Evolutionary conservation across 2,888 invertebrate species (phyloP).

Genomic region (Metallyticus violacea): DNA sequence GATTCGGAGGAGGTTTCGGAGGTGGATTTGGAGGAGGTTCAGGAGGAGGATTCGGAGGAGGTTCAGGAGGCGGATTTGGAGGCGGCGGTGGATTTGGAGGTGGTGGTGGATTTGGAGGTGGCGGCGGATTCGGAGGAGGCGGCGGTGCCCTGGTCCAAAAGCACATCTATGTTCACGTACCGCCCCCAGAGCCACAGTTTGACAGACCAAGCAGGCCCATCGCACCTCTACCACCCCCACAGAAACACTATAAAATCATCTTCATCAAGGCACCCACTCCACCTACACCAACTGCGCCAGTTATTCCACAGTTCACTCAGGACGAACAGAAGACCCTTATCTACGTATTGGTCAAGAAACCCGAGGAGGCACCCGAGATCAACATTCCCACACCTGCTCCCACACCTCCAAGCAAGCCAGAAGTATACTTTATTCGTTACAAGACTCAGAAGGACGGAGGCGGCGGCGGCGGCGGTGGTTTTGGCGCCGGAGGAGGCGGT

Average conservation of each 20-base stretch:
- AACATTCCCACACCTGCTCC: conserved; percentile 72
- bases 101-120: conserved; percentile 8
- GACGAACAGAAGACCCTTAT: conserved; percentile 81
- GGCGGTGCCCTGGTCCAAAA: conserved; percentile 65
- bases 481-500: conserved; percentile 45
- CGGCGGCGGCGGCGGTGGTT: conserved; percentile 44
- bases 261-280: conserved; percentile 89
- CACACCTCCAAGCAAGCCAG: conserved; percentile 83
- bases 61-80: conserved; percentile 16
- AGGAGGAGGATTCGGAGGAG: conserved; percentile 14
- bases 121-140: conserved; percentile 17
- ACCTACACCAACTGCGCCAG: conserved; percentile 76
- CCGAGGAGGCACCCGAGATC: conserved; percentile 80
- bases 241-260: conserved; percentile 89
- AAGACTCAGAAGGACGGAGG: conserved; percentile 58
- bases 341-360: conserved; percentile 85
- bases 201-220: conserved; percentile 64
- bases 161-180: conserved; percentile 87
- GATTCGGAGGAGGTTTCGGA: conserved; percentile 42
- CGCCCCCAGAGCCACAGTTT: conserved; percentile 78
- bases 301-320: conserved; percentile 75
- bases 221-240: conserved; percentile 65
- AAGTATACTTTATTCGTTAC: conserved; percentile 87
- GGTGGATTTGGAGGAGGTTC: conserved; percentile 24
- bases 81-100: conserved; percentile 23